Evolutionary conservation across 2,797 vertebrate species (phyloP).

Genomic region (Cephalopachus bancanus): DNA sequence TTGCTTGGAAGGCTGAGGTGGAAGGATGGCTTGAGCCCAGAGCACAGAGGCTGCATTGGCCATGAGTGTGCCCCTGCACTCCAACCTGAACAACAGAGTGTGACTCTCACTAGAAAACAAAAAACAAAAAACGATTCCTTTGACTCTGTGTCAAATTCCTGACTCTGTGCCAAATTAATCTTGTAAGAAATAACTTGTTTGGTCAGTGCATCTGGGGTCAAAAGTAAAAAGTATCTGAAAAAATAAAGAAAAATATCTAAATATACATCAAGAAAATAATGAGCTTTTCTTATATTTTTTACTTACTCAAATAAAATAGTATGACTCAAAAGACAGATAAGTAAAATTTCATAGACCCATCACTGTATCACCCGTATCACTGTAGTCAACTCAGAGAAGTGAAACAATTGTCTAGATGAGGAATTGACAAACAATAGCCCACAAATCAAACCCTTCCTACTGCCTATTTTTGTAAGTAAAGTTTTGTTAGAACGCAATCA

Average conservation of each 20-base stretch:
- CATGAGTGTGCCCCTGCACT: no score
- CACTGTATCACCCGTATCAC: not conserved
- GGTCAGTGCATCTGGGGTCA: not conserved
- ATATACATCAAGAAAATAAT: not conserved
- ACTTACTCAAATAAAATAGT: constrained; percentile 1
- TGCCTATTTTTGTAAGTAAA: constrained; percentile 6
- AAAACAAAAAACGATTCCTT: no score
- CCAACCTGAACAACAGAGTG: no score
- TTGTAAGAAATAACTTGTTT: constrained; percentile 58
- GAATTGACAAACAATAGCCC: not conserved
- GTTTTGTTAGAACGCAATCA: not conserved
- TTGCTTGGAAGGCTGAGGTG: no score
- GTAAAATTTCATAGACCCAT: not conserved
- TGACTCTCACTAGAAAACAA: no score
- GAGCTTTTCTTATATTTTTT: constrained; percentile 6
- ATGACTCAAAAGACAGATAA: not conserved
- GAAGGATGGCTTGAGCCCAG: no score
- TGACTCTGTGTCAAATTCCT: no score
- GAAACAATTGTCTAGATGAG: not conserved
- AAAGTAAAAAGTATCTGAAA: constrained; percentile 43
- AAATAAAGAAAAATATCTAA: constrained; percentile 22
- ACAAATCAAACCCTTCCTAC: not conserved
- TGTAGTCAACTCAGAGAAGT: constrained; percentile 43
- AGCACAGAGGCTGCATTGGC: no score
- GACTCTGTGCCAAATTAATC: constrained; percentile 2